Evolutionary conservation across 2,888 invertebrate genomes (phyloP).

Genomic region (Hirtodrosophila trivittata): DNA sequence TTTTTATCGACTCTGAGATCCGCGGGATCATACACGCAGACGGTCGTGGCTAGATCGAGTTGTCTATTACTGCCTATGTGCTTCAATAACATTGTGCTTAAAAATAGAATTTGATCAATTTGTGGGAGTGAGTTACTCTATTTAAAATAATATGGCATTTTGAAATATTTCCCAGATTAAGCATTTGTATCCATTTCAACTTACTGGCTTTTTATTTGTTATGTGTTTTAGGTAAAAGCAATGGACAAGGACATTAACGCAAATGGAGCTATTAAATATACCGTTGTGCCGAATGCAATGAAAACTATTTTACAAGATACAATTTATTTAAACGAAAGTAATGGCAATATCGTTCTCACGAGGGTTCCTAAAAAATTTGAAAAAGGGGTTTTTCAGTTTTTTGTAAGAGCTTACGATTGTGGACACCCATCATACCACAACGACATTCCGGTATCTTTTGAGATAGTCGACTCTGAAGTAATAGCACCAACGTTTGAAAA

Average conservation of each 20-base stretch:
- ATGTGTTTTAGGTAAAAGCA: conserved; percentile 86
- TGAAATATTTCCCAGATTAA: too few relatives aligned
- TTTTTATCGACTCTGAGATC: too few relatives aligned
- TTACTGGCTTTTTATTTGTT: conserved; percentile 16
- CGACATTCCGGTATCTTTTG: conserved; percentile 92
- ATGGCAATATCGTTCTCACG: conserved; percentile 45
- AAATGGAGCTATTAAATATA: conserved; percentile 89
- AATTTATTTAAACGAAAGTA: conserved; percentile 89
- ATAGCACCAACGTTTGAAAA: conserved; percentile 90
- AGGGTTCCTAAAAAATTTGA: conserved; percentile 78
- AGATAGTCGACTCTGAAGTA: conserved; percentile 89
- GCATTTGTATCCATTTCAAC: too few relatives aligned
- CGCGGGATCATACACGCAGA: too few relatives aligned
- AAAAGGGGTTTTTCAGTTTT: conserved; percentile 92
- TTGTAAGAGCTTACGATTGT: conserved; percentile 93
- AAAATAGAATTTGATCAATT: too few relatives aligned
- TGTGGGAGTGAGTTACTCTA: too few relatives aligned
- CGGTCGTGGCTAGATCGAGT: too few relatives aligned
- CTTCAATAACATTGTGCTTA: too few relatives aligned
- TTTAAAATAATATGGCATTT: too few relatives aligned
- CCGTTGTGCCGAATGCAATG: conserved; percentile 88
- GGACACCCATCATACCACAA: conserved; percentile 90
- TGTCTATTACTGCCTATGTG: too few relatives aligned
- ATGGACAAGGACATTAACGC: conserved; percentile 91
- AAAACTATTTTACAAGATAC: conserved; percentile 87